A percentile compares a stretch with the other conserved stretches of the same genome.
phyloP scores from a whole-genome alignment of 2,797 vertebrate genomes.

The Lacerta agilis region DNA sequence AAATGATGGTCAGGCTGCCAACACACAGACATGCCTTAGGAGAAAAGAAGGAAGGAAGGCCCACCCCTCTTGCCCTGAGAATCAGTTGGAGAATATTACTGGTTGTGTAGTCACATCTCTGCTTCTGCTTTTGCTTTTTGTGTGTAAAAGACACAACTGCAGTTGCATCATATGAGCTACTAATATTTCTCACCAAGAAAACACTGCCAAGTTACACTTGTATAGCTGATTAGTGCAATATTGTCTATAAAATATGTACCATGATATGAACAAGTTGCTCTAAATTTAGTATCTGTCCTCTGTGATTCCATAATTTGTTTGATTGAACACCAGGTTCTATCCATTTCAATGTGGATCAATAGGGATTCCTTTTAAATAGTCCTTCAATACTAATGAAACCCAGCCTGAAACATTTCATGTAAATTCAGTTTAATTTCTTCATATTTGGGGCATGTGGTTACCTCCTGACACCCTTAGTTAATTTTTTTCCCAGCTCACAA shows the following conservation, averaged over 20 bases:
- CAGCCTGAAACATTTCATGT: conserved; percentile 13
- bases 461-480: conserved; percentile 18
- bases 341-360: conserved; percentile 11
- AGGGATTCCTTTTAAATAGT: conserved; percentile 2
- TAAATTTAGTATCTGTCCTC: neutral
- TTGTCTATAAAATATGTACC: neutral
- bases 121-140: neutral
- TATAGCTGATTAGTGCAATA: neutral
- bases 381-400: conserved; percentile 10
- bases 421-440: conserved; percentile 29
- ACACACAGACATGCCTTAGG: no score
- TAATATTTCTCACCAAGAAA: neutral
- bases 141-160: neutral
- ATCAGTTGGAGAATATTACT: no score
- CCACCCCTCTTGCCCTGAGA: no score
- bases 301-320: conserved; percentile 2
- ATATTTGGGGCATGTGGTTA: conserved; percentile 32
- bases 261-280: neutral
- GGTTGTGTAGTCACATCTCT: neutral
- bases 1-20: no score
- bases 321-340: conserved; percentile 3
- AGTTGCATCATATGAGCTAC: neutral
- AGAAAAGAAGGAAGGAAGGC: no score
- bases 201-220: neutral
- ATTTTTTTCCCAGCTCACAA: conserved; percentile 22